phyloP scores from a whole-genome alignment of 2,113 vertebrate genomes.

The Oxyruncus cristatus region DNA sequence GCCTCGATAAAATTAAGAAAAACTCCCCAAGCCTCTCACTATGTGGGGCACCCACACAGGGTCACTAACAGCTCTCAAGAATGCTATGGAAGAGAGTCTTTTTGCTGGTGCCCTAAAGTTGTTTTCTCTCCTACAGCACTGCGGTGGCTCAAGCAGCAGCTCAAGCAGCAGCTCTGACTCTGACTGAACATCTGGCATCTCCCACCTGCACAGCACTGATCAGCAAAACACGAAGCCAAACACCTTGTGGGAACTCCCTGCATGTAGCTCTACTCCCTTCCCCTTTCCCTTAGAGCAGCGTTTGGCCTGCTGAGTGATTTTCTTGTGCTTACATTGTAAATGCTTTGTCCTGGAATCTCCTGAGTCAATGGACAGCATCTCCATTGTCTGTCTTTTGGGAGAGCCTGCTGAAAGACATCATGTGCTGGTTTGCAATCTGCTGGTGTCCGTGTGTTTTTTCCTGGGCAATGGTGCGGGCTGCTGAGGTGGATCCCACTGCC shows the following conservation, averaged over 20 bases:
- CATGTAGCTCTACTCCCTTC: rapidly evolving
- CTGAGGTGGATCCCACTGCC: rapidly evolving
- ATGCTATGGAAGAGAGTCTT: neutral
- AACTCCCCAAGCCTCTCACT: rapidly evolving
- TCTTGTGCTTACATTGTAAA: neutral
- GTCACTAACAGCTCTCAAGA: neutral
- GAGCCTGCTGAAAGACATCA: neutral
- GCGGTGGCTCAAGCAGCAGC: neutral
- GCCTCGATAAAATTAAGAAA: neutral
- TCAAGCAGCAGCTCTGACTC: conserved; percentile 51
- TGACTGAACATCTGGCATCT: neutral
- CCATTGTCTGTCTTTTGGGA: neutral
- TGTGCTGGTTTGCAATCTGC: neutral
- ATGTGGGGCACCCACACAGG: neutral
- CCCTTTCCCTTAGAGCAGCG: neutral
- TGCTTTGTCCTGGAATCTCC: neutral
- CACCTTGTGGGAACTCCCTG: neutral
- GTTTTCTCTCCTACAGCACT: conserved; percentile 1
- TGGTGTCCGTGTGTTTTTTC: neutral
- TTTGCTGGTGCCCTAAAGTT: neutral
- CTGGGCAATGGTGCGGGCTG: too few species aligned
- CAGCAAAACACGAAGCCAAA: neutral
- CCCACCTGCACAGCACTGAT: rapidly evolving
- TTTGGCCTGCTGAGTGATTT: neutral
- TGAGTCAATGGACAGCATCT: neutral